Evolutionary conservation across 2,113 vertebrate species (phyloP).

Genomic region (Anoplopoma fimbria): DNA sequence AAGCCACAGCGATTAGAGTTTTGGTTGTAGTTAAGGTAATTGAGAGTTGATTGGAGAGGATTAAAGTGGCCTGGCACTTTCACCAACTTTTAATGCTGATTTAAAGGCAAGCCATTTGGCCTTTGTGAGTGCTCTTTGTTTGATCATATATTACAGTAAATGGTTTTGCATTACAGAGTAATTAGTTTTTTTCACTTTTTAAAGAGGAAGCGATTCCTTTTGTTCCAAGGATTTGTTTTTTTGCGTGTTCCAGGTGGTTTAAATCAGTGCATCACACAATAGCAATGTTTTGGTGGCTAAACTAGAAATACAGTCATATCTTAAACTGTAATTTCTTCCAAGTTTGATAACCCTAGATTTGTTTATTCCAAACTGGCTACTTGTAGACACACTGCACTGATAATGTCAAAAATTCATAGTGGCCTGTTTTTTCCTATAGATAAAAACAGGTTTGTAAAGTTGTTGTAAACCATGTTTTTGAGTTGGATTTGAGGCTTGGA

Average conservation of each 20-base stretch:
- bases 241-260: constrained; percentile 43
- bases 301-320: constrained; percentile 31
- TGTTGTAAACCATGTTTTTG: constrained; percentile 39
- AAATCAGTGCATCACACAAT: constrained; percentile 48
- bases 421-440: constrained; percentile 16
- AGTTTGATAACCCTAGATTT: constrained; percentile 36
- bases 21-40: constrained; percentile 53
- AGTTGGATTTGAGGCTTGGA: not conserved
- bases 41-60: constrained; percentile 27
- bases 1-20: constrained; percentile 38
- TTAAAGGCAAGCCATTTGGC: constrained; percentile 24
- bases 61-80: constrained; percentile 33
- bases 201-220: constrained; percentile 40
- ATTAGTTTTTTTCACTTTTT: constrained; percentile 42
- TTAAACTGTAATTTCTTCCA: constrained; percentile 57
- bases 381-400: constrained; percentile 37
- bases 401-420: constrained; percentile 7
- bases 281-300: constrained; percentile 10
- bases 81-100: constrained; percentile 41
- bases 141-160: constrained; percentile 55
- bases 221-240: constrained; percentile 26
- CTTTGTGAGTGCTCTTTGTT: constrained; percentile 43
- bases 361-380: constrained; percentile 53
- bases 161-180: constrained; percentile 54
- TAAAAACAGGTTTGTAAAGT: constrained; percentile 15